Percentiles rank a stretch among this genome's conserved stretches.
phyloP scores from a whole-genome alignment of 2,888 invertebrate genomes.

The Leucozona laternaria region DNA sequence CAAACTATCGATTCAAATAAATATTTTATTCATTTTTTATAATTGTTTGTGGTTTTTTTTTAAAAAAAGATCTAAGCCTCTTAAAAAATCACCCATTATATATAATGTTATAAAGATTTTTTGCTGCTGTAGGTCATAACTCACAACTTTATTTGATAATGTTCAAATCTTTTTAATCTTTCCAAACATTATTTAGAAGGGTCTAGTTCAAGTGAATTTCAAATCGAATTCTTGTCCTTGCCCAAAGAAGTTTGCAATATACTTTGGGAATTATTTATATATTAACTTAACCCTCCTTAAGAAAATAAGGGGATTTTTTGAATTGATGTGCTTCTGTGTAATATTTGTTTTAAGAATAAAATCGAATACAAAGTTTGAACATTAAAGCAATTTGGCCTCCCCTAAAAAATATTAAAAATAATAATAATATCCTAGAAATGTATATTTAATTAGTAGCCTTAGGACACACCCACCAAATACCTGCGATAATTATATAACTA shows the following conservation, averaged over 20 bases:
- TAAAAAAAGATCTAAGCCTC: no score
- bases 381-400: not conserved
- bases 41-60: no score
- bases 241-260: not conserved
- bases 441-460: conserved; percentile 27
- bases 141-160: not conserved
- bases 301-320: not conserved
- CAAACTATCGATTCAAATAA: no score
- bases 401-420: not conserved
- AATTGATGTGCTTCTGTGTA: not conserved
- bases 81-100: no score
- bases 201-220: not conserved
- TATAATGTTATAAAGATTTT: not conserved
- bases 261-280: not conserved
- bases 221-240: not conserved
- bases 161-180: not conserved
- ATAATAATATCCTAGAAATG: not conserved
- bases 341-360: not conserved
- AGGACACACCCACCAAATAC: conserved; percentile 10
- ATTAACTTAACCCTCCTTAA: not conserved
- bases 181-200: not conserved
- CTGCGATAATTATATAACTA: not conserved
- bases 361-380: not conserved
- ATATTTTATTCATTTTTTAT: no score
- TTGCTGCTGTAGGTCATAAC: not conserved